Percentiles rank a stretch among this genome's conserved stretches.
These are phyloP conservation scores for Microplitis manilae DNA, from an alignment of 2,888 invertebrate genomes.

Conservation along the genomic window DNA sequence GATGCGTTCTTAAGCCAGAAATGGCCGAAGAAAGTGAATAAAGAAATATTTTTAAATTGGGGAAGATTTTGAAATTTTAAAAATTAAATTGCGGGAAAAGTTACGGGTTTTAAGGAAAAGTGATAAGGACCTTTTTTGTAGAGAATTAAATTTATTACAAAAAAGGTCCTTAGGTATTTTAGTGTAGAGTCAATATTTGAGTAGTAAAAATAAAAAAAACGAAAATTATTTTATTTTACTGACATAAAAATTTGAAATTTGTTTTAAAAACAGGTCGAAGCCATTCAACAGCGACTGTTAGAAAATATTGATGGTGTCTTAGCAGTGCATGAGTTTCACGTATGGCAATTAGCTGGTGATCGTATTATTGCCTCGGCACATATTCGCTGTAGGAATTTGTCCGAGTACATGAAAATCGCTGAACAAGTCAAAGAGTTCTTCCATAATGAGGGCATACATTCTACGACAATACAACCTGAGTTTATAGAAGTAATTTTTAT, in stretches of 20 bases:
- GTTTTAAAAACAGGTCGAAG: slow-evolving; percentile 80
- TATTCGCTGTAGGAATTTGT: slow-evolving; percentile 93
- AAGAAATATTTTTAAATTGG: too few relatives aligned
- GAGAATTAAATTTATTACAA: too few relatives aligned
- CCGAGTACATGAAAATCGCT: slow-evolving; percentile 97
- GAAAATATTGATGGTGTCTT: slow-evolving; percentile 94
- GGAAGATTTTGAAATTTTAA: too few relatives aligned
- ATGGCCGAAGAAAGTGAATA: too few relatives aligned
- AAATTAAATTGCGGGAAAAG: too few relatives aligned
- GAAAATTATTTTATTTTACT: slow-evolving; percentile 20
- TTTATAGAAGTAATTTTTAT: slow-evolving; percentile 84
- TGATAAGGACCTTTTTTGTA: too few relatives aligned
- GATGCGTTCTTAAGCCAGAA: too few relatives aligned
- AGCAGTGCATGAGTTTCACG: slow-evolving; percentile 98
- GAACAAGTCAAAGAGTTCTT: slow-evolving; percentile 97
- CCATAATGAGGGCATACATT: slow-evolving; percentile 98
- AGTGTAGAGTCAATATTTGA: too few relatives aligned
- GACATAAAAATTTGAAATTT: neutral
- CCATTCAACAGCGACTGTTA: slow-evolving; percentile 88
- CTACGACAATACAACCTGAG: slow-evolving; percentile 98
- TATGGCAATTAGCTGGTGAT: slow-evolving; percentile 98
- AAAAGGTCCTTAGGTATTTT: too few relatives aligned
- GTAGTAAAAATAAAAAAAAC: neutral
- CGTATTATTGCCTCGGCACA: slow-evolving; percentile 98
- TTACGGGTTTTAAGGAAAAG: too few relatives aligned